Base-by-base conservation (phyloP, 1,140 invertebrate species). In the Battus philenor region DNA sequence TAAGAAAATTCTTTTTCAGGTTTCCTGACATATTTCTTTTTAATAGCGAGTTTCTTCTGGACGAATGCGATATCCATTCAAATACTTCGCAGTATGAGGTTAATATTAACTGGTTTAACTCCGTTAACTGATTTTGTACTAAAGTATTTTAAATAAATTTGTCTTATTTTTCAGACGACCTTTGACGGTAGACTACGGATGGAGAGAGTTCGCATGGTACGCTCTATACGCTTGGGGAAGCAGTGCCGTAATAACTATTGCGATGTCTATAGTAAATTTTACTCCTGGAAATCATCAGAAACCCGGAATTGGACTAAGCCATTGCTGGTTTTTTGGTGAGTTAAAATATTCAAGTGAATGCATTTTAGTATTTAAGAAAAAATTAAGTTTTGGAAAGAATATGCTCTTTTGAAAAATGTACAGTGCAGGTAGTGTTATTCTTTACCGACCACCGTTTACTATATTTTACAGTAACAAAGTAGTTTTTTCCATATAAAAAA, bases 321-420 rank as follows among this genome's bases (percentile, higher is more conserved):
- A 64, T 15, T 83, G 79, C 52, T 80, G 79, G 79, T 83, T 83
- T 50, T 60, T 55, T 11, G 49, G 78, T 82, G 65, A 69, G 65
- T 8, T n/a, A n/a, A n/a, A n/a, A n/a, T n/a, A n/a, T n/a, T n/a
- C n/a, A n/a, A n/a, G n/a, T n/a, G n/a, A n/a, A n/a, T n/a, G n/a
- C n/a, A n/a, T n/a, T n/a, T n/a, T n/a, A n/a, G n/a, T n/a, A n/a
- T n/a, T n/a, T n/a, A n/a, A n/a, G n/a, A n/a, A n/a, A n/a, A n/a
- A n/a, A n/a, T n/a, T n/a, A n/a, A n/a, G n/a, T n/a, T n/a, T n/a
- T n/a, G n/a, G n/a, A n/a, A n/a, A n/a, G n/a, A n/a, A n/a, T n/a
- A n/a, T n/a, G n/a, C n/a, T n/a, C n/a, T n/a, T n/a, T n/a, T n/a
- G n/a, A n/a, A n/a, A n/a, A n/a, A n/a, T n/a, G n/a, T n/a, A n/a